Evolutionary conservation across 2,797 vertebrate genomes (phyloP).

Genomic region (Tauraco hartlaubi): DNA sequence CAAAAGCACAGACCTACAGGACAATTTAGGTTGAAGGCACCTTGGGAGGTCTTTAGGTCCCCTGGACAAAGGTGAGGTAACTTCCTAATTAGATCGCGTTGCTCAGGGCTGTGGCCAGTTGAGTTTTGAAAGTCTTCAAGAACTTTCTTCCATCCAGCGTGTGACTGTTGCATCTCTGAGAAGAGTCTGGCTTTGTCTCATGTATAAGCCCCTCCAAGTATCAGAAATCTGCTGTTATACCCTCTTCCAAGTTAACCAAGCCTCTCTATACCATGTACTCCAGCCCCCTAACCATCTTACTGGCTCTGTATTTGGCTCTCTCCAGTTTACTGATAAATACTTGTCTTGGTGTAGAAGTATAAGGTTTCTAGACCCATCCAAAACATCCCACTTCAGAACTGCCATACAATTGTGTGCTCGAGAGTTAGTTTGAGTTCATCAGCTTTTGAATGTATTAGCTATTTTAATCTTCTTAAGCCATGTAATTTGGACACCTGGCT

Average conservation of each 20-base stretch:
- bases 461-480: constrained; percentile 12
- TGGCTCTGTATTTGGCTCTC: neutral
- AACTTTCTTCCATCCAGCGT: neutral
- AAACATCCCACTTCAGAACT: neutral
- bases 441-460: neutral
- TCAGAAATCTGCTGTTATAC: neutral
- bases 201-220: neutral
- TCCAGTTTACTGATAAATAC: neutral
- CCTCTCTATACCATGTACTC: neutral
- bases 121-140: neutral
- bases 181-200: neutral
- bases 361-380: neutral
- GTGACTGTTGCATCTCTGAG: neutral
- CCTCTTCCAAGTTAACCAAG: neutral
- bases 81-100: neutral
- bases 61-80: neutral
- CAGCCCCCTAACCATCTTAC: neutral
- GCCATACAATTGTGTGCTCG: neutral
- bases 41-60: neutral
- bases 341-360: neutral
- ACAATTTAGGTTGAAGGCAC: neutral
- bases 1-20: neutral
- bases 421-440: neutral
- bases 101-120: neutral
- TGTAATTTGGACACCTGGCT: constrained; percentile 25